Base-by-base conservation (phyloP, 2,113 vertebrate species). In the Climacteris rufus region DNA sequence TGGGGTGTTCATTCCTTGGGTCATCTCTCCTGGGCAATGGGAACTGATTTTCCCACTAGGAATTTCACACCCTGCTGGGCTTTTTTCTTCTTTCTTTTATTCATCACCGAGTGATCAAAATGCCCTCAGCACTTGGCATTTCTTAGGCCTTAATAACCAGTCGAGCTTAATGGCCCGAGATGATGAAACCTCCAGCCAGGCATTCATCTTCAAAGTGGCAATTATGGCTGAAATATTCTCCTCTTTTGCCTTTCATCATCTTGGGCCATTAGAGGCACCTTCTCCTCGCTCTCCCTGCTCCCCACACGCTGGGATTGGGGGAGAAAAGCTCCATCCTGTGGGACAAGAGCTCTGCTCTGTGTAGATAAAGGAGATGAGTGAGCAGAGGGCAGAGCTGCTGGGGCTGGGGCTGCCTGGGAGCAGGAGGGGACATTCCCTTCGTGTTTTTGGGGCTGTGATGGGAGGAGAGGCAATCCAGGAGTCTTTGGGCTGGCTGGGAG, bases 141-240 rank as follows among this genome's bases (percentile, higher is more conserved):
- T 93, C 65, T 42, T 84, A 33, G 65, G 83, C 66, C 83, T 94
- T 92, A 85, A 90, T 83, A 93, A 80, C 39, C 77, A 39, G 35
- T 15, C 20, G 42, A 53, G 74, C 45, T 77, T 74, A 93, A 96
- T 90, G 70, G 70, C 57, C 82, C 5, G 39, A 78, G 66, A n/a
- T 65, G 42, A 71, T 95, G 95, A 89, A 95, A 72, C 66, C 90
- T 74, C 75, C 94, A 95, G 93, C 76, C 92, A 80, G 77, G 87
- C 72, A 42, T 94, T 89, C 68, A 91, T 96, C 83, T 87, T 92
- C 90, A 72, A 64, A 68, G 92, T 63, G 77, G 88, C 87, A 81
- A 24, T 82, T 79, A 50, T 63, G 89, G 87, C 87, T 97, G 91
- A 44, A 87, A 77, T 72, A 52, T 87, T 61, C 95, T 94, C 74